Base-by-base conservation (phyloP, 2,888 invertebrate species). In the Mythimna impura region DNA sequence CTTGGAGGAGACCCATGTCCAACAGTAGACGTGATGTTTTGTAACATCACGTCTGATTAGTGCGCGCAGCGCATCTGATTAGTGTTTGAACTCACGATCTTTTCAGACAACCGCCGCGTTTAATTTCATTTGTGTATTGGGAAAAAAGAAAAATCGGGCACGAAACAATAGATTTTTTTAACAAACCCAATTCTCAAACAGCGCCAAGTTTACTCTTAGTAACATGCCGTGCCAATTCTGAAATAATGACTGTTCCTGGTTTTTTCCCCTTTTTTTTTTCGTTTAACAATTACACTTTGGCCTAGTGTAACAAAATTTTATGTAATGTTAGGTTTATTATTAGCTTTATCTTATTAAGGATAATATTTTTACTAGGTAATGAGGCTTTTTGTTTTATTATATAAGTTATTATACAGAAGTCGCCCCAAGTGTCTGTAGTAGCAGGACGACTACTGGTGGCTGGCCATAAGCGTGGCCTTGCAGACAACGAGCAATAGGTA, bases 171-270 rank as follows among this genome's bases (percentile, higher is more conserved):
- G 54, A 17, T 50, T 69, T 65, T 74, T 64, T 58, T 25, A 43
- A 61, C 64, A 22, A 79, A 62, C 43, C 20, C 36, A 0, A 14
- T 40, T 9, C 47, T 58, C 36, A 22, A 66, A 52, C 52, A 36
- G 22, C 7, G 68, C 76, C 60, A 78, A 80, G 22, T 74, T 69
- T 52, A 14, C n/a, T 25, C 22, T 30, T 55, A 52, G 64, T 61
- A 60, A 43, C 55, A 52, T 40, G 10, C n/a, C 25, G 69, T 81
- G 78, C 81, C 78, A 81, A 81, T 63, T 76, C 58, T 17, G 9
- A 75, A 66, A 75, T 80, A 75, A 75, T 75, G 0, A 62, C 34
- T 40, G 36, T 36, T 69, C 22, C 10, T 55, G 12, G 3, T 50
- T 36, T 40, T 36, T 9, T 5, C 52, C 2, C 0, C 3, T 0